Conservation (phyloP, 2,888 invertebrate genomes). For the Alviniconcha strummeri region DNA sequence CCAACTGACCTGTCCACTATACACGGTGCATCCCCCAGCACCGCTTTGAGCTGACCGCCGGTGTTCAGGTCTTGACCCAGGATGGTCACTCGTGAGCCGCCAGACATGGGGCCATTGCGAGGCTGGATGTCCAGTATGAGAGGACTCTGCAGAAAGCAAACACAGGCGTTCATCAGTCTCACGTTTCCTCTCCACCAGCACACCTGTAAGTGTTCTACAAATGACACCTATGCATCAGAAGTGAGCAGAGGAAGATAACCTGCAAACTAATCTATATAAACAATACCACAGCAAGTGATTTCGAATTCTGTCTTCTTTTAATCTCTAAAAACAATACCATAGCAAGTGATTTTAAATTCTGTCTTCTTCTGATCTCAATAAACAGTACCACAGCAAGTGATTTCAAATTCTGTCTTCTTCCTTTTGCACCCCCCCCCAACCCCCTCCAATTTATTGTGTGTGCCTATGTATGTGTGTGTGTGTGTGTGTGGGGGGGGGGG, state of each 20-base stretch:
- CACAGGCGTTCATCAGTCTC: not conserved
- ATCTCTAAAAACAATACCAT: not conserved
- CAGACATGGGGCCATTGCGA: conserved; percentile 91
- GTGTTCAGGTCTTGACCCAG: conserved; percentile 94
- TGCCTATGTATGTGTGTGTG: no score
- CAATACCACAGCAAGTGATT: not conserved
- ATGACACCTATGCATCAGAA: not conserved
- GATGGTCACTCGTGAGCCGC: conserved; percentile 95
- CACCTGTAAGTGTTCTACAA: not conserved
- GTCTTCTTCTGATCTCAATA: no score
- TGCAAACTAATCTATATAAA: no score
- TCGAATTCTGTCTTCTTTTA: not conserved
- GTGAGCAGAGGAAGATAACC: no score
- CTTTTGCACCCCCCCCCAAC: not conserved
- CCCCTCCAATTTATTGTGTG: not conserved
- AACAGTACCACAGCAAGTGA: no score
- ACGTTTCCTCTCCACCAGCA: not conserved
- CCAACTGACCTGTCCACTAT: conserved; percentile 42
- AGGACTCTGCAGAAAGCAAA: conserved; percentile 79
- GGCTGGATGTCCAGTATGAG: conserved; percentile 74
- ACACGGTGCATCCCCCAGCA: conserved; percentile 48
- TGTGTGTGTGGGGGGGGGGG: no score
- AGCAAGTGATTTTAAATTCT: no score
- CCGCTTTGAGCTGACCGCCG: conserved; percentile 79
- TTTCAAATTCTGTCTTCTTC: not conserved